Evolutionary conservation across 2,888 invertebrate genomes (phyloP).

Genomic region (Anodontia alba): DNA sequence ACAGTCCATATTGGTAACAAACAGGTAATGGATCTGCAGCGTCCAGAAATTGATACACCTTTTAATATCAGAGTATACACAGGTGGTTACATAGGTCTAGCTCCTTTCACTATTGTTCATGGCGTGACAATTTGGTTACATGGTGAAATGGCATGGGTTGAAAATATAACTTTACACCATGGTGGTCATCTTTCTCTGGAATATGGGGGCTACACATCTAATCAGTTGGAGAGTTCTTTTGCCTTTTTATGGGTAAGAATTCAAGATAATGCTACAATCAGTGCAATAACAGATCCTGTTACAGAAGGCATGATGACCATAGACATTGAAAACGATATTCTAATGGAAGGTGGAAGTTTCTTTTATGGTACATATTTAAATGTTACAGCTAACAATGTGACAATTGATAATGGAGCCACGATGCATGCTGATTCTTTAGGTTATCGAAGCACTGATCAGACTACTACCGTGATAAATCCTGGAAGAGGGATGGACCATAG

Average conservation of each 20-base stretch:
- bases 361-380: constrained; percentile 68
- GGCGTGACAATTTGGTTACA: constrained; percentile 75
- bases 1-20: constrained; percentile 73
- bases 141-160: constrained; percentile 70
- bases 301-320: constrained; percentile 60
- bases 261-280: constrained; percentile 72
- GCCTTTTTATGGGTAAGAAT: constrained; percentile 65
- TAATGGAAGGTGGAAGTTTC: constrained; percentile 75
- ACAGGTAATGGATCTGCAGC: constrained; percentile 69
- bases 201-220: constrained; percentile 64
- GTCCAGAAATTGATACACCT: constrained; percentile 72
- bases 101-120: constrained; percentile 72
- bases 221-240: constrained; percentile 46
- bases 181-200: constrained; percentile 69
- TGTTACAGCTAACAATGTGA: constrained; percentile 65
- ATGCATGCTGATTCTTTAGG: constrained; percentile 70
- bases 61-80: constrained; percentile 71
- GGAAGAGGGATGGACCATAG: constrained; percentile 63
- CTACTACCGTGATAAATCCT: constrained; percentile 48
- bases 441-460: constrained; percentile 60
- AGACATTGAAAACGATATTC: constrained; percentile 55
- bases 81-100: constrained; percentile 68
- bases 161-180: constrained; percentile 71
- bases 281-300: constrained; percentile 67
- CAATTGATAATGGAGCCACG: constrained; percentile 73